phyloP scores from a whole-genome alignment of 2,888 invertebrate species.

The Drosophila phalerata region DNA sequence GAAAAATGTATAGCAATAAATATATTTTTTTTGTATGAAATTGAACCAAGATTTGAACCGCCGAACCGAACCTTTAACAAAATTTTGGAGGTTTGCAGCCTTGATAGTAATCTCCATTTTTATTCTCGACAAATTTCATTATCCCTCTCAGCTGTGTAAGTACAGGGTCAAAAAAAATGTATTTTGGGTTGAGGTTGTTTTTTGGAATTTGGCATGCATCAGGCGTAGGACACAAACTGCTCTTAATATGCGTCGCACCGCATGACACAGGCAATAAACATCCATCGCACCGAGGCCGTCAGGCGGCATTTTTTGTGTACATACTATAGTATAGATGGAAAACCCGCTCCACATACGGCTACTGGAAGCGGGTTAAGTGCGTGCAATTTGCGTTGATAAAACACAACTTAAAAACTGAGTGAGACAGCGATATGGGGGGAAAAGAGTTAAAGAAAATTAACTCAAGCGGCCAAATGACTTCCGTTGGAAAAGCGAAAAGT shows the following conservation, averaged over 20 bases:
- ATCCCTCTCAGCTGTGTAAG: background rate
- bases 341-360: conserved; percentile 68
- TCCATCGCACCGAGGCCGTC: conserved; percentile 32
- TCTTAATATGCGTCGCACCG: conserved; percentile 64
- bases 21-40: too few species aligned
- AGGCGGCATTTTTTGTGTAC: conserved; percentile 24
- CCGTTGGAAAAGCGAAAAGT: conserved; percentile 76
- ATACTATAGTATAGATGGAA: conserved; percentile 26
- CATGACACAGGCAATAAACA: conserved; percentile 61
- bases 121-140: too few species aligned
- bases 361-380: conserved; percentile 81
- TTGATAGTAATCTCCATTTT: too few species aligned
- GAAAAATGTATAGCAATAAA: too few species aligned
- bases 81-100: too few species aligned
- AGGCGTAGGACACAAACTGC: conserved; percentile 64
- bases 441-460: conserved; percentile 38
- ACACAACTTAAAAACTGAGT: conserved; percentile 7
- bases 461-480: conserved; percentile 70
- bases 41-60: too few species aligned
- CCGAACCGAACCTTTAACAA: too few species aligned
- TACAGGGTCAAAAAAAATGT: conserved; percentile 4
- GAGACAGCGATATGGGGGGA: conserved; percentile 6
- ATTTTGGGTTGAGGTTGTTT: conserved; percentile 17
- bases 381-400: conserved; percentile 80
- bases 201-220: conserved; percentile 52